These are phyloP conservation scores for Taenioides sp. DNA, from an alignment of 2,797 vertebrate species.

Conservation along the genomic window DNA sequence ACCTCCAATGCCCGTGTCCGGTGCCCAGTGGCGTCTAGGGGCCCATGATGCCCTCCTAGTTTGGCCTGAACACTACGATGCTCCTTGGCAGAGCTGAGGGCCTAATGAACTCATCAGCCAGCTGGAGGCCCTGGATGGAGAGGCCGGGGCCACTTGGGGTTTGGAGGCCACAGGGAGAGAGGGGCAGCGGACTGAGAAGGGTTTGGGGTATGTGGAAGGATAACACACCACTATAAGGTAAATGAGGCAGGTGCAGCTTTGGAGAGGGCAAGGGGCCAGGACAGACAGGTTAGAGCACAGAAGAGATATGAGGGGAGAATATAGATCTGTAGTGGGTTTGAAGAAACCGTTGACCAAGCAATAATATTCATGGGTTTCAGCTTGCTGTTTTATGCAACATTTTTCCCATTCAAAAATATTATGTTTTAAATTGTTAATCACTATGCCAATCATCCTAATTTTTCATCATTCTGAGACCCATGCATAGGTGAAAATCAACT, in stretches of 20 bases:
- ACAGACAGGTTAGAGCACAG: slow-evolving; percentile 41
- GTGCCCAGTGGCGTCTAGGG: slow-evolving; percentile 71
- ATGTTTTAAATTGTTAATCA: no score
- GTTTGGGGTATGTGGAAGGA: slow-evolving; percentile 40
- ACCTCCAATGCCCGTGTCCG: slow-evolving; percentile 58
- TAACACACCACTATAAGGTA: slow-evolving; percentile 41
- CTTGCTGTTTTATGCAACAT: no score
- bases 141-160: slow-evolving; percentile 50
- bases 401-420: neutral
- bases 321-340: slow-evolving; percentile 36
- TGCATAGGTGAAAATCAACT: no score
- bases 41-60: slow-evolving; percentile 67
- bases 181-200: slow-evolving; percentile 28
- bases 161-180: slow-evolving; percentile 39
- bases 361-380: neutral
- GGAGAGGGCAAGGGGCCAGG: slow-evolving; percentile 34
- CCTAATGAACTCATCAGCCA: slow-evolving; percentile 83
- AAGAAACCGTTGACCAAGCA: slow-evolving; percentile 23
- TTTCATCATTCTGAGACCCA: no score
- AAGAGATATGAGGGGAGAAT: slow-evolving; percentile 30
- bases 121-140: slow-evolving; percentile 74
- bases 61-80: slow-evolving; percentile 61
- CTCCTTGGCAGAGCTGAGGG: slow-evolving; percentile 75
- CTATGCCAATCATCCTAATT: no score
- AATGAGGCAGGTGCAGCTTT: slow-evolving; percentile 68